These are phyloP conservation scores for Reinhardtius hippoglossoides DNA, from an alignment of 2,113 vertebrate species.

Conservation along the genomic window DNA sequence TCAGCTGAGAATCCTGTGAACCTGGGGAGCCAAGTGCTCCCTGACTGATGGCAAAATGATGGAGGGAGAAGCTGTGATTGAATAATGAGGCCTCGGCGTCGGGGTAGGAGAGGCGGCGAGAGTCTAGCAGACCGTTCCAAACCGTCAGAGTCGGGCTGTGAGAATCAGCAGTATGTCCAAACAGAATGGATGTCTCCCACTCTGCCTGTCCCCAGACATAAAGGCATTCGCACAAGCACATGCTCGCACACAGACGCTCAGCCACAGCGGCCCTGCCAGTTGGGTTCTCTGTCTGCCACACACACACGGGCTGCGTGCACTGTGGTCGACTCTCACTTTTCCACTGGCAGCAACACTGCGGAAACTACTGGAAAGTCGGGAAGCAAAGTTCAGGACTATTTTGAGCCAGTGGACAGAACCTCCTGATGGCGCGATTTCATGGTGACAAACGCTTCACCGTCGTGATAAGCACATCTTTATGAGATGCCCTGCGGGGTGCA, in stretches of 20 bases:
- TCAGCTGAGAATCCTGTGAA: slow-evolving; percentile 36
- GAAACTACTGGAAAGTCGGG: slow-evolving; percentile 41
- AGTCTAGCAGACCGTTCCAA: slow-evolving; percentile 51
- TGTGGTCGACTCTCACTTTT: neutral
- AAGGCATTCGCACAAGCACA: no score
- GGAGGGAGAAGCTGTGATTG: slow-evolving; percentile 55
- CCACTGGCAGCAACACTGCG: slow-evolving; percentile 16
- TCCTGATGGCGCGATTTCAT: slow-evolving; percentile 16
- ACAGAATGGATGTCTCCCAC: slow-evolving; percentile 83
- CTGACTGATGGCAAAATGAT: slow-evolving; percentile 60
- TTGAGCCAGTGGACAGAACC: slow-evolving; percentile 31
- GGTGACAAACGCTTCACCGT: slow-evolving; percentile 56
- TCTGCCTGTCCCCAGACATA: slow-evolving; percentile 73
- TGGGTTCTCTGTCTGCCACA: slow-evolving; percentile 41
- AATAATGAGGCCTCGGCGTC: slow-evolving; percentile 68
- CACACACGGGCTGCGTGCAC: slow-evolving; percentile 28
- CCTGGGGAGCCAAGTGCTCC: slow-evolving; percentile 42
- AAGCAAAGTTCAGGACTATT: slow-evolving; percentile 25
- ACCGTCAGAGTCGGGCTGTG: slow-evolving; percentile 61
- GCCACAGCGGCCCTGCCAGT: neutral
- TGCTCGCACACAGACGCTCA: no score
- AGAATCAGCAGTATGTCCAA: slow-evolving; percentile 80
- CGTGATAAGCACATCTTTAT: slow-evolving; percentile 51
- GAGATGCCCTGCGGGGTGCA: slow-evolving; percentile 55
- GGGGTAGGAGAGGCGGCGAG: slow-evolving; percentile 29